These are phyloP conservation scores for Myopa testacea DNA, from an alignment of 2,888 invertebrate species.

Conservation along the genomic window DNA sequence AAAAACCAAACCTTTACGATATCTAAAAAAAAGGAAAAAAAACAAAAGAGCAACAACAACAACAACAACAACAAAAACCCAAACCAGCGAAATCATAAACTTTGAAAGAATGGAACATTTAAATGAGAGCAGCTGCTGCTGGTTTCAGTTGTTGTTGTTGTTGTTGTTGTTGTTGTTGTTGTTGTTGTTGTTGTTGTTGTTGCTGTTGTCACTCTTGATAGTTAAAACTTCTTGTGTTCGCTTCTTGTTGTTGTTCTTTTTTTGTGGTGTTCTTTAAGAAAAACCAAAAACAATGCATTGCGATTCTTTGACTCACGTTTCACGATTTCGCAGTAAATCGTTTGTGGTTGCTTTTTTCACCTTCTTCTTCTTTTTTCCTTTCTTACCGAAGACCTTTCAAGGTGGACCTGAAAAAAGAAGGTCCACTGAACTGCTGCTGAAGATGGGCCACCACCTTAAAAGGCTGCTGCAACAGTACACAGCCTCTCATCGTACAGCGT, in stretches of 20 bases:
- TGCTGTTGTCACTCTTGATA: neutral
- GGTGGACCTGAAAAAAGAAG: neutral
- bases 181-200: neutral
- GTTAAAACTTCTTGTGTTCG: neutral
- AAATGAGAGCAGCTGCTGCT: neutral
- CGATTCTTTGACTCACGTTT: constrained; percentile 9
- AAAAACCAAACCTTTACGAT: neutral
- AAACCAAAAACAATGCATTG: constrained; percentile 4
- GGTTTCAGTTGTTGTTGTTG: neutral
- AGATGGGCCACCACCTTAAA: neutral
- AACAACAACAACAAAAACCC: neutral
- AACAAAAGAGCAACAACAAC: constrained; percentile 1
- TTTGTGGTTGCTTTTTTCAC: neutral
- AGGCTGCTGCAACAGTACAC: neutral
- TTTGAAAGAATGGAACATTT: neutral
- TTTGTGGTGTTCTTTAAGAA: neutral
- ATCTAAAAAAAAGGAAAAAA: neutral
- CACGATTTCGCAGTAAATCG: constrained; percentile 27
- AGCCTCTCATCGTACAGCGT: neutral
- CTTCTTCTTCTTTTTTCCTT: too few species aligned
- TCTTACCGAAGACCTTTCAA: neutral
- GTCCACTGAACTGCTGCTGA: neutral
- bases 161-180: neutral
- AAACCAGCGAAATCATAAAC: neutral
- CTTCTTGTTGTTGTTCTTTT: neutral